A percentile compares a stretch with the other conserved stretches of the same genome.
Evolutionary conservation across 2,797 vertebrate genomes (phyloP).

Genomic region (Simalia tracyae): DNA sequence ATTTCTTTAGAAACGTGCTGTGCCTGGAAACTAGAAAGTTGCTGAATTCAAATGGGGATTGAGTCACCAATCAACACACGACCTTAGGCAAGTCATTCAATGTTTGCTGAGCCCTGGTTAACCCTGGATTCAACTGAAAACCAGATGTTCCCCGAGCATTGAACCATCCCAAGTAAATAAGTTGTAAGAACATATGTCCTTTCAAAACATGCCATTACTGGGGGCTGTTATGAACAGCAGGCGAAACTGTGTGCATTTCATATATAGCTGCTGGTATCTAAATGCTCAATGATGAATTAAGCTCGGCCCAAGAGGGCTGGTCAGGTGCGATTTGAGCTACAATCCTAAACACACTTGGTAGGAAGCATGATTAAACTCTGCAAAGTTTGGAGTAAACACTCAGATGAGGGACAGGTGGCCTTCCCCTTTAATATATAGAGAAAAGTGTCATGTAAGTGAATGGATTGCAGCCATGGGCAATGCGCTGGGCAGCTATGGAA

Average conservation of each 20-base stretch:
- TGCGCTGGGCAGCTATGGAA: background rate
- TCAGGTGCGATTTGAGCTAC: background rate
- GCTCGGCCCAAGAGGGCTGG: background rate
- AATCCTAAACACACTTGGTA: background rate
- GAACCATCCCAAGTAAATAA: conserved; percentile 71
- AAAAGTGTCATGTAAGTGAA: background rate
- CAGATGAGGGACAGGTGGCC: background rate
- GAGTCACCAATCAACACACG: conserved; percentile 53
- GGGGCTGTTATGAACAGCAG: conserved; percentile 54
- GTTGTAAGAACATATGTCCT: conserved; percentile 65
- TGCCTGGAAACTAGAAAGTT: conserved; percentile 55
- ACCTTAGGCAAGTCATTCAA: conserved; percentile 67
- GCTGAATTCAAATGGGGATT: conserved; percentile 58
- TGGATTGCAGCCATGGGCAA: background rate
- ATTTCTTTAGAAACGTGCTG: conserved; percentile 37
- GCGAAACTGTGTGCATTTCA: conserved; percentile 39
- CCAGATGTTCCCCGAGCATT: conserved; percentile 68
- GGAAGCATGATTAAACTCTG: background rate
- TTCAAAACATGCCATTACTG: conserved; percentile 66
- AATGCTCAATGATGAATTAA: background rate
- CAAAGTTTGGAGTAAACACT: background rate
- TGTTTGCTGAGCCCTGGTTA: conserved; percentile 69
- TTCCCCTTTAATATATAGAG: background rate
- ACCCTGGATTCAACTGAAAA: conserved; percentile 68
- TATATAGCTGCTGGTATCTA: background rate